phyloP scores from a whole-genome alignment of 2,888 invertebrate genomes.

The Julus scandinavius region DNA sequence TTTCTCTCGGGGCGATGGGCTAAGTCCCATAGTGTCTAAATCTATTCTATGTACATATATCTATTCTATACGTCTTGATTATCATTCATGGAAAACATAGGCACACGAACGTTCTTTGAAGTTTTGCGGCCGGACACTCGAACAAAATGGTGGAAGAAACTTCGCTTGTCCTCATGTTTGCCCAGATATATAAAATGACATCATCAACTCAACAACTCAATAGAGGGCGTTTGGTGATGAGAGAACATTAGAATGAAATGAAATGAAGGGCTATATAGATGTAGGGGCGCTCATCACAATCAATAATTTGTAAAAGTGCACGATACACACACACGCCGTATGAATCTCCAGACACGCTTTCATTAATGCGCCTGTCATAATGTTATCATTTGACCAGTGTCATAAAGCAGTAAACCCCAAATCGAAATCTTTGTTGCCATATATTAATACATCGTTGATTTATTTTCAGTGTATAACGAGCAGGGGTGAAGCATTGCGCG shows the following conservation, averaged over 20 bases:
- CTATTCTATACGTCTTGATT: too few relatives aligned
- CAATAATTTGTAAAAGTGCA: conserved; percentile 12
- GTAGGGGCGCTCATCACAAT: neutral
- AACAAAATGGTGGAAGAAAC: too few relatives aligned
- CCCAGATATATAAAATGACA: neutral
- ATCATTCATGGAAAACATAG: too few relatives aligned
- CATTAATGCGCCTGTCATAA: conserved; percentile 21
- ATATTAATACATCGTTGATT: conserved; percentile 21
- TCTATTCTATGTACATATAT: too few relatives aligned
- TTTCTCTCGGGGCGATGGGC: too few relatives aligned
- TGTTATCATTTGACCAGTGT: conserved; percentile 33
- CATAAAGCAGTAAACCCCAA: conserved; percentile 33
- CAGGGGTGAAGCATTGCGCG: neutral
- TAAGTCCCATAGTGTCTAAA: too few relatives aligned
- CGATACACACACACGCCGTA: neutral
- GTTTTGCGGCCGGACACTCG: too few relatives aligned
- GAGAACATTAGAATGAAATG: neutral
- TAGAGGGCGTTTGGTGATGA: neutral
- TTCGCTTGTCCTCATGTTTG: too few relatives aligned
- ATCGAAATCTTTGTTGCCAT: conserved; percentile 27
- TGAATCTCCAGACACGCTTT: conserved; percentile 12
- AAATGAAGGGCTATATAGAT: too few relatives aligned
- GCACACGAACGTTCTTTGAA: too few relatives aligned
- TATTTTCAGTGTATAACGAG: conserved; percentile 17
- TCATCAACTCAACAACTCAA: neutral